phyloP scores from a whole-genome alignment of 2,888 invertebrate genomes.

The Cryptocephalus primarius region DNA sequence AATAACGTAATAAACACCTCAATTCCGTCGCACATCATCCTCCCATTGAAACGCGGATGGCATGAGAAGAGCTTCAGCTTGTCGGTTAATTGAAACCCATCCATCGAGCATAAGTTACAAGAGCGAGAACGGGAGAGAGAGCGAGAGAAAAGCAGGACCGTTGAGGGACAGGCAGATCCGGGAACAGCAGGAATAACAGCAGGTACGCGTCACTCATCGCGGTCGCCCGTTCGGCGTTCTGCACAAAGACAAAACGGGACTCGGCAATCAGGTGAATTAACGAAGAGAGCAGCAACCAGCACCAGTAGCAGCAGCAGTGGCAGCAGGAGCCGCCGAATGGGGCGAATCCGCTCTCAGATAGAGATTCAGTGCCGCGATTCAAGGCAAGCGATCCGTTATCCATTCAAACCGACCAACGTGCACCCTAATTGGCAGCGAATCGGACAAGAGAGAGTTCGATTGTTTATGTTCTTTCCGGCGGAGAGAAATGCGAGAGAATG shows the following conservation, averaged over 20 bases:
- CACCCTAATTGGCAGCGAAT: constrained; percentile 16
- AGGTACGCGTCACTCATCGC: constrained; percentile 27
- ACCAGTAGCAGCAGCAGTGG: constrained; percentile 5
- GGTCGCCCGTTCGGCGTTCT: constrained; percentile 13
- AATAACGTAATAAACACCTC: no score
- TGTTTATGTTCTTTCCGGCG: constrained; percentile 7
- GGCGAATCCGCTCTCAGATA: constrained; percentile 17
- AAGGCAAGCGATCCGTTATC: constrained; percentile 27
- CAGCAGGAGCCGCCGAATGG: constrained; percentile 14
- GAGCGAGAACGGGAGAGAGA: no score
- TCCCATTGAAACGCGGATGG: constrained; percentile 11
- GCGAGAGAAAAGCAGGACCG: no score
- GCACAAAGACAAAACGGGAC: constrained; percentile 34
- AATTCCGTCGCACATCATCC: no score
- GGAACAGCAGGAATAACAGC: constrained; percentile 5
- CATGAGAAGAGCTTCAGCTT: constrained; percentile 27
- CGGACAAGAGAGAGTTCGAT: constrained; percentile 6
- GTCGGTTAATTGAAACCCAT: constrained; percentile 34
- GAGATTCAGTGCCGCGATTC: constrained; percentile 25
- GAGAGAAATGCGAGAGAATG: background rate
- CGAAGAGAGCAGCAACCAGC: constrained; percentile 32
- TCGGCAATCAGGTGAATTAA: constrained; percentile 36
- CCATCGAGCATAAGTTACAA: constrained; percentile 6
- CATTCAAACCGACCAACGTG: constrained; percentile 6
- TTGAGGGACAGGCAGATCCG: no score